These are phyloP conservation scores for Drosophila fulvimacula DNA, from an alignment of 2,888 invertebrate genomes.

Conservation along the genomic window DNA sequence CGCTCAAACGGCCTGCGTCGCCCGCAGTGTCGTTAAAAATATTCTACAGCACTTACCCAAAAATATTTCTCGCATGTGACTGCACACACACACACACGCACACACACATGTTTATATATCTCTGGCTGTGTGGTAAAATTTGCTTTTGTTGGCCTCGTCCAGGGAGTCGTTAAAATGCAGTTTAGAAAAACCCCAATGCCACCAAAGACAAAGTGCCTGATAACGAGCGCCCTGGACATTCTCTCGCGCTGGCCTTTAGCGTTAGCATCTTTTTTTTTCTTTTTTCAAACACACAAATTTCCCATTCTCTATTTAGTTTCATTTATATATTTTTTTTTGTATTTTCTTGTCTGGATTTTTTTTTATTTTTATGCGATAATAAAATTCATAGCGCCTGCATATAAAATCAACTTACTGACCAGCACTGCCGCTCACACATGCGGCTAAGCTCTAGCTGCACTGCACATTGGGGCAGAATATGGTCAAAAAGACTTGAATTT, in stretches of 20 bases:
- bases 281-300: slow-evolving; percentile 15
- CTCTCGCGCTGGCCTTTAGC: slow-evolving; percentile 25
- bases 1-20: slow-evolving; percentile 42
- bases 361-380: slow-evolving; percentile 64
- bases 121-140: slow-evolving; percentile 30
- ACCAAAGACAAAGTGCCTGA: slow-evolving; percentile 65
- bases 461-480: slow-evolving; percentile 37
- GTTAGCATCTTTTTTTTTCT: slow-evolving; percentile 6
- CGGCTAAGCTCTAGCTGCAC: slow-evolving; percentile 22
- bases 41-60: slow-evolving; percentile 18
- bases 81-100: neutral
- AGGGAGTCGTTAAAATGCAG: slow-evolving; percentile 78
- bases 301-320: neutral
- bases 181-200: slow-evolving; percentile 61
- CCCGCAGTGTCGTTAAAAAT: slow-evolving; percentile 47
- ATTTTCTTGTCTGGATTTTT: slow-evolving; percentile 16
- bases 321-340: slow-evolving; percentile 9
- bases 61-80: slow-evolving; percentile 22
- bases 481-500: neutral
- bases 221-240: slow-evolving; percentile 57
- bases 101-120: neutral
- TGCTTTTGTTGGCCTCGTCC: slow-evolving; percentile 47
- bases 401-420: slow-evolving; percentile 62
- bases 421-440: slow-evolving; percentile 15
- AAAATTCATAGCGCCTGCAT: slow-evolving; percentile 65